Conservation (phyloP, 2,797 vertebrate species). For the Taenioides sp. region DNA sequence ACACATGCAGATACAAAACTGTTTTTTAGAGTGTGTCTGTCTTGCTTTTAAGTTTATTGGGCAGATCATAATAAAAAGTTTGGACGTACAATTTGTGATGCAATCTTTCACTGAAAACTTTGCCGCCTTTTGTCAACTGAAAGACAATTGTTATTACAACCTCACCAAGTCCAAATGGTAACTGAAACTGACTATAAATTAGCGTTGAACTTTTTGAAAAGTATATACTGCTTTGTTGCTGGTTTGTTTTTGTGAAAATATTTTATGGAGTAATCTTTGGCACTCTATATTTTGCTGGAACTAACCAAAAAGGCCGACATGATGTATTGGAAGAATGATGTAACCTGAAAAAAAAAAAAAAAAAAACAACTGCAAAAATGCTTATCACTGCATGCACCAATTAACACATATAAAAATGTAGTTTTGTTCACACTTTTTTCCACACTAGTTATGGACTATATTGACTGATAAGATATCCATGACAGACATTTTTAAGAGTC, state of each 20-base stretch:
- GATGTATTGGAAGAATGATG: slow-evolving; percentile 22
- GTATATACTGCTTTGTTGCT: neutral
- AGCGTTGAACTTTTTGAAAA: slow-evolving; percentile 30
- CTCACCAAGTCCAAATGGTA: slow-evolving; percentile 19
- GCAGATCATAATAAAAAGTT: slow-evolving; percentile 7
- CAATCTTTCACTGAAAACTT: neutral
- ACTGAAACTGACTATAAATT: slow-evolving; percentile 38
- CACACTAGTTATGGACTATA: neutral
- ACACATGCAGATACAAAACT: slow-evolving; percentile 3
- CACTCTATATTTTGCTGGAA: slow-evolving; percentile 9
- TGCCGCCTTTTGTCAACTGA: neutral
- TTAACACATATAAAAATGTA: slow-evolving; percentile 4
- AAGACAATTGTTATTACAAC: slow-evolving; percentile 22
- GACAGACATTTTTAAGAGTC: neutral
- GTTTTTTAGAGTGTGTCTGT: neutral
- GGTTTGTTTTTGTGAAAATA: slow-evolving; percentile 21
- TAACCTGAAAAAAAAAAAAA: neutral
- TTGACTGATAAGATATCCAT: no score
- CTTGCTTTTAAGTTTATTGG: neutral
- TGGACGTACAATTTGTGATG: neutral
- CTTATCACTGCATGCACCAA: slow-evolving; percentile 1
- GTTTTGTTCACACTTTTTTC: neutral
- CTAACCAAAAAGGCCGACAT: slow-evolving; percentile 30
- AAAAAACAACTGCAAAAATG: neutral
- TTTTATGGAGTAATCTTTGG: slow-evolving; percentile 41